Evolutionary conservation across 2,888 invertebrate genomes (phyloP).

Genomic region (Cosmopolites sordidus): DNA sequence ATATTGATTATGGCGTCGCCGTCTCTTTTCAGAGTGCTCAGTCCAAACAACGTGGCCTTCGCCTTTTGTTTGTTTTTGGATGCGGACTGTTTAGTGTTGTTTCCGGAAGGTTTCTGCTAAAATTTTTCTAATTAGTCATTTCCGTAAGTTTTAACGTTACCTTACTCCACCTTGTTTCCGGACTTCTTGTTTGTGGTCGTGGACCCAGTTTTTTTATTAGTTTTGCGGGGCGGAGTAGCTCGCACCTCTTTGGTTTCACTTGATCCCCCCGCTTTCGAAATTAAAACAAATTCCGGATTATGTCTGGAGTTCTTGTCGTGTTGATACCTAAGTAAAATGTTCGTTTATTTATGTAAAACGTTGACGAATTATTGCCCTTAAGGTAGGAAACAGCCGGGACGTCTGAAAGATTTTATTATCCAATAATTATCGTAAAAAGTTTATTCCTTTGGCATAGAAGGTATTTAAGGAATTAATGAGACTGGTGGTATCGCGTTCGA

Average conservation of each 20-base stretch:
- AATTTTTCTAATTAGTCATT: background rate
- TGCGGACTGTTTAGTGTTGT: constrained; percentile 40
- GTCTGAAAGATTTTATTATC: no score
- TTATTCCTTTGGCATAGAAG: no score
- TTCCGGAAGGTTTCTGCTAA: constrained; percentile 33
- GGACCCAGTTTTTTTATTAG: constrained; percentile 37
- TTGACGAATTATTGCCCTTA: no score
- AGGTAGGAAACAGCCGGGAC: no score
- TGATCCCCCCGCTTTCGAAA: constrained; percentile 31
- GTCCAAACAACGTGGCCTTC: constrained; percentile 73
- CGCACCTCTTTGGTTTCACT: constrained; percentile 2
- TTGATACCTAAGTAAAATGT: background rate
- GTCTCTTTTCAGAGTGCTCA: constrained; percentile 72
- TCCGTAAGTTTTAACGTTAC: constrained; percentile 26
- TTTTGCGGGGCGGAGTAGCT: constrained; percentile 31
- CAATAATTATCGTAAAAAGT: no score
- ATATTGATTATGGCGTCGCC: constrained; percentile 79
- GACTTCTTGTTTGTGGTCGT: constrained; percentile 33
- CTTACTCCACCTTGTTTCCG: constrained; percentile 32
- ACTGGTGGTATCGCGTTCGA: no score
- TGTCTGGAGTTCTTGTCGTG: background rate
- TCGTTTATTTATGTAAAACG: constrained; percentile 12
- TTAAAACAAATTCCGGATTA: constrained; percentile 39
- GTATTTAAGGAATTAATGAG: no score
- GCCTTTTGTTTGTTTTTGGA: constrained; percentile 60